Evolutionary conservation across 2,888 invertebrate species (phyloP).

Genomic region (Hedya salicella): DNA sequence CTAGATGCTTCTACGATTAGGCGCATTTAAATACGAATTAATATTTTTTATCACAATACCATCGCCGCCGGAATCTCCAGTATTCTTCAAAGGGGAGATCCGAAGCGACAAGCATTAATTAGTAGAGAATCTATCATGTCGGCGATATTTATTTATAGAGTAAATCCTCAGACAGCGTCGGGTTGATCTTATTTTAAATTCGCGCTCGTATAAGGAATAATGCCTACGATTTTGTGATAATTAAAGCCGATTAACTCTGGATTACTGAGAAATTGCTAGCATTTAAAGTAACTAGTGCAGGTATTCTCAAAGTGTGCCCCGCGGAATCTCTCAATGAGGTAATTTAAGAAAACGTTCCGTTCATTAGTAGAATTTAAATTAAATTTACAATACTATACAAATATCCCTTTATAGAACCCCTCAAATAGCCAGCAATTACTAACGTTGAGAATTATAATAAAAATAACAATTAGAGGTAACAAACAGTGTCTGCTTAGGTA

Average conservation of each 20-base stretch:
- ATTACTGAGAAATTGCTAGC: conserved; percentile 1
- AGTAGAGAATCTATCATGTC: conserved; percentile 44
- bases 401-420: no score
- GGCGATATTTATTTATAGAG: conserved; percentile 44
- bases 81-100: conserved; percentile 46
- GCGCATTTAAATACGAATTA: neutral
- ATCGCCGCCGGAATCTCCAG: conserved; percentile 26
- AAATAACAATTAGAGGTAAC: no score
- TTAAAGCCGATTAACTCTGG: conserved; percentile 16
- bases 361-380: no score
- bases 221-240: conserved; percentile 18
- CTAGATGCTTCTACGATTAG: neutral
- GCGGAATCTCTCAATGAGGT: no score
- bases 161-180: conserved; percentile 33
- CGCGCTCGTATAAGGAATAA: conserved; percentile 34
- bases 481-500: no score
- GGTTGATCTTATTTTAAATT: conserved; percentile 34
- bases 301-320: neutral
- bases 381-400: no score
- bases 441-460: no score
- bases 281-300: neutral
- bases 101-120: conserved; percentile 46
- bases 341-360: no score
- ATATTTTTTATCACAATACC: conserved; percentile 18
- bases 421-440: no score